Evolutionary conservation across 2,888 invertebrate species (phyloP).

Genomic region (Sinodicranocentrus sp.): DNA sequence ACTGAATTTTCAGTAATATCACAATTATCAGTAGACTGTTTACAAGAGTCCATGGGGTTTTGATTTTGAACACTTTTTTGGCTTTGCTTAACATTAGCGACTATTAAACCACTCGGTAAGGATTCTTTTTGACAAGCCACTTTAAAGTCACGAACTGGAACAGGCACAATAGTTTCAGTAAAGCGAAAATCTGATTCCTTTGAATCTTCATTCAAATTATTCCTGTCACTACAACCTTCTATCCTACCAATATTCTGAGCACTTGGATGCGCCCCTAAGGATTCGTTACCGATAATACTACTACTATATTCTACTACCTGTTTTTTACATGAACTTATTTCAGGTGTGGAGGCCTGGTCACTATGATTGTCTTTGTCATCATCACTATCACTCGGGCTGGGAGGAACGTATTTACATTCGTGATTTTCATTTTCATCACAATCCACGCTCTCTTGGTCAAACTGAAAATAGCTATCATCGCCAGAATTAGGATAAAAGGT

Average conservation of each 20-base stretch:
- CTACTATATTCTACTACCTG: too few relatives aligned
- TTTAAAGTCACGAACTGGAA: not conserved
- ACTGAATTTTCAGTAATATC: conserved; percentile 32
- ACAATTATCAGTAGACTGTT: conserved; percentile 12
- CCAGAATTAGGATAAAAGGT: conserved; percentile 4
- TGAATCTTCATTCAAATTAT: not conserved
- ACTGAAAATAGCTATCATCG: not conserved
- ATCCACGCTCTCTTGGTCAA: not conserved
- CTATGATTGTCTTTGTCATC: not conserved
- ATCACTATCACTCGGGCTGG: conserved; percentile 14
- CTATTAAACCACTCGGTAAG: not conserved
- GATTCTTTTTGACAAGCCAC: not conserved
- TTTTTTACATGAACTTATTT: not conserved
- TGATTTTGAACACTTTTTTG: conserved; percentile 53
- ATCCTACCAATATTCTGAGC: not conserved
- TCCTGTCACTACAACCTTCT: not conserved
- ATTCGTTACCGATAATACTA: not conserved
- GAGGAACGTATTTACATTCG: not conserved
- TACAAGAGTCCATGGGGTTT: not conserved
- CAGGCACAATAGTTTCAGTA: conserved; percentile 26
- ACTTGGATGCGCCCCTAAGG: too few relatives aligned
- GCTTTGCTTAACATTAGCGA: conserved; percentile 31
- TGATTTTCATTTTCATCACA: conserved; percentile 43
- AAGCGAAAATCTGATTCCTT: conserved; percentile 3
- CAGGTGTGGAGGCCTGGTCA: not conserved